Percentiles rank a stretch among this genome's conserved stretches.
Evolutionary conservation across 2,113 vertebrate species (phyloP).

Genomic region (Ifrita kowaldi): DNA sequence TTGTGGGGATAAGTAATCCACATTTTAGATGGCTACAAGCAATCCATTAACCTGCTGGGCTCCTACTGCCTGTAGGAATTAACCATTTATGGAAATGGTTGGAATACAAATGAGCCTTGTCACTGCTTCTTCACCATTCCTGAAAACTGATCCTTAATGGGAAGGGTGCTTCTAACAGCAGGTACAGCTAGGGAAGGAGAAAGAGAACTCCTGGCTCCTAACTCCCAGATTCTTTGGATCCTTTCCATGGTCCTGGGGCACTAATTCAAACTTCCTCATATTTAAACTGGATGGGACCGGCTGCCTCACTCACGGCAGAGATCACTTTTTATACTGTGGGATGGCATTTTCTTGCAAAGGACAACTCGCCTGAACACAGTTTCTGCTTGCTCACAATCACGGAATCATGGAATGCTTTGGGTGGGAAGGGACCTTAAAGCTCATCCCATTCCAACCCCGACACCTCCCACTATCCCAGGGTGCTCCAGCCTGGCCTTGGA

Average conservation of each 20-base stretch:
- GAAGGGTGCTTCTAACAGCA: not conserved
- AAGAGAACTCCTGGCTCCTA: not conserved
- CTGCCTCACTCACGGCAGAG: not conserved
- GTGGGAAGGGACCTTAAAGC: not conserved
- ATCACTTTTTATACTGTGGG: not conserved
- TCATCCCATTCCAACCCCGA: not conserved
- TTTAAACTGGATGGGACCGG: not conserved
- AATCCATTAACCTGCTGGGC: conserved; percentile 25
- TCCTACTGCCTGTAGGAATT: not conserved
- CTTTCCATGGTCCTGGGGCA: not conserved
- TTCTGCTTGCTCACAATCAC: not conserved
- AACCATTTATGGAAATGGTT: not conserved
- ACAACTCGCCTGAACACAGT: not conserved
- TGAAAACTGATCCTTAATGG: not conserved
- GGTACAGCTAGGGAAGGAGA: not conserved
- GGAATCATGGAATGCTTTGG: not conserved
- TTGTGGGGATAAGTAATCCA: not conserved
- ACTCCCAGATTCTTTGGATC: not conserved
- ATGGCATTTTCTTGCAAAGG: not conserved
- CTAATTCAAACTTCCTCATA: not conserved
- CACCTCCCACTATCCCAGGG: not conserved
- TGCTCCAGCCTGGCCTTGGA: not conserved
- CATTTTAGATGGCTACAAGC: not conserved
- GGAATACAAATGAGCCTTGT: not conserved
- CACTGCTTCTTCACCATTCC: not conserved